A percentile compares a stretch with the other conserved stretches of the same genome.
Evolutionary conservation across 2,888 invertebrate genomes (phyloP).

Genomic region (Aspidapion aeneum): DNA sequence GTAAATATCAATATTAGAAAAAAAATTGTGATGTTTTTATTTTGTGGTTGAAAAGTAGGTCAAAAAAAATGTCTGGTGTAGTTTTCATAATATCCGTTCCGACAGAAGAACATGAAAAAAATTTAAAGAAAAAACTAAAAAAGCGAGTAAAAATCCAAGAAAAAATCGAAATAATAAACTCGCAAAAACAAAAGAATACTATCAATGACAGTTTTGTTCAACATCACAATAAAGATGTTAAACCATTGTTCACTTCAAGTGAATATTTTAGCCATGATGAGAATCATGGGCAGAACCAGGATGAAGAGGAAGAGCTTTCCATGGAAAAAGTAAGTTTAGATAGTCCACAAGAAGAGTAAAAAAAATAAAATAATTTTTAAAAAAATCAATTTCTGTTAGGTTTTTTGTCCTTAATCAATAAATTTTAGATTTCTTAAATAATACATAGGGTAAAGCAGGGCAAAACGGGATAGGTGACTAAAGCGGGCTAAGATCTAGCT

Average conservation of each 20-base stretch:
- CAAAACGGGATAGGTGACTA: too few relatives aligned
- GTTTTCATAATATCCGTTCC: conserved; percentile 58
- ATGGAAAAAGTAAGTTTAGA: conserved; percentile 24
- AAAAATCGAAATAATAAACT: conserved; percentile 12
- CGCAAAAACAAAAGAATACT: conserved; percentile 8
- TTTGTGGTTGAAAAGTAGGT: too few relatives aligned
- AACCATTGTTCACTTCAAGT: conserved; percentile 6
- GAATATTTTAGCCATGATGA: conserved; percentile 1
- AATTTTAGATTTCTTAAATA: conserved; percentile 4
- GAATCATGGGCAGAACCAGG: neutral
- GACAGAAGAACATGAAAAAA: conserved; percentile 50
- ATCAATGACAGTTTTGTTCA: neutral
- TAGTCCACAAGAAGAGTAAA: too few relatives aligned
- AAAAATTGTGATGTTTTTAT: too few relatives aligned
- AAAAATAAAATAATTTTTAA: too few relatives aligned
- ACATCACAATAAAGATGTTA: conserved; percentile 4
- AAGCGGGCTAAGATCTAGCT: too few relatives aligned
- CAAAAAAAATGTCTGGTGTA: conserved; percentile 56
- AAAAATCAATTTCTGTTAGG: neutral
- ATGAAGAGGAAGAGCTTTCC: conserved; percentile 14
- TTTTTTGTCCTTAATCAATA: too few relatives aligned
- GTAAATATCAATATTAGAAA: too few relatives aligned
- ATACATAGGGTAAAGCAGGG: too few relatives aligned
- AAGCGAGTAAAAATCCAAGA: conserved; percentile 27
- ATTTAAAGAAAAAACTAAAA: conserved; percentile 30